Evolutionary conservation across 2,888 invertebrate genomes (phyloP), one percentile per base, ranked within the genome.

Genomic region (Drosophila multiciliata): DNA sequence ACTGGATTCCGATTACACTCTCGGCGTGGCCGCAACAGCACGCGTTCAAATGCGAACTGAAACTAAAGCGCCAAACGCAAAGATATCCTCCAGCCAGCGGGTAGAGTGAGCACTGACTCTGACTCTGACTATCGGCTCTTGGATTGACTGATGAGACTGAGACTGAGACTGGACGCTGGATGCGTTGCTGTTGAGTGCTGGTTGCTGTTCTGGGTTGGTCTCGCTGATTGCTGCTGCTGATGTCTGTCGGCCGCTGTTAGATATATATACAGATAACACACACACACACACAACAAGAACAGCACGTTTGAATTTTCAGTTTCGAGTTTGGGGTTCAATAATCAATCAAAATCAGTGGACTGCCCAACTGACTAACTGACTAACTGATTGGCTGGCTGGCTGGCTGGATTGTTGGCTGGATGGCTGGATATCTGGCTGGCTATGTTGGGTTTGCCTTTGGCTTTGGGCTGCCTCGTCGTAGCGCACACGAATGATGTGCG

Each of bases 11-110:
- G 73, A 60, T 75, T 66, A 73, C 69, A 80, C 83, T 73, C 69
- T 87, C 77, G 83, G 66, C 88, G 83, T 87, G 78, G 83, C 75
- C 83, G 86, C 78, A 87, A 66, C 80, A 78, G 87, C 83, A 88
- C 88, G 86, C 90, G 90, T 86, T 81, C 83, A 87, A 86, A 88
- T 83, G 80, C 83, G 79, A 87, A 87, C 88, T 90, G 83, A 87
- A 84, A 84, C 85, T 82, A 74, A 90, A 85, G 70, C 71, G 73
- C 73, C 89, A 66, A 66, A 82, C 78, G 81, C 79, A 76, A 89
- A 84, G 85, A 89, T 89, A 85, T 85, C 85, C 85, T 85, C 87
- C 79, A 80, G 83, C 76, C 73, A 73, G 83, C 65, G 78, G 78
- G 65, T 63, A 79, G 82, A 73, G 79, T 79, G 87, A 73, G 81